Base-by-base conservation (phyloP, 1,140 invertebrate species). In the Scaptodrosophila lebanonensis region DNA sequence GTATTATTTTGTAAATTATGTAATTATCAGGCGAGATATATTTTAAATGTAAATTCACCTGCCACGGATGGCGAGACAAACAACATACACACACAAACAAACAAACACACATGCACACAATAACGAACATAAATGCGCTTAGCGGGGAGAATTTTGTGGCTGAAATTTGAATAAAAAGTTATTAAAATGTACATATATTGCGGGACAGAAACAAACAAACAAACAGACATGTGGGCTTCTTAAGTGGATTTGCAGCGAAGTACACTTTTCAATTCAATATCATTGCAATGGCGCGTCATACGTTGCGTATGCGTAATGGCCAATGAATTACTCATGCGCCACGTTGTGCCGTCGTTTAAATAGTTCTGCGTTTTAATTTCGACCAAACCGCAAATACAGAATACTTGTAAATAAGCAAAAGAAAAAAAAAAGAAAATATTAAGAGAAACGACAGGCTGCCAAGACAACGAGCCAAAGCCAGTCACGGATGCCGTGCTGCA, bases 301-400 rank as follows among this genome's bases (percentile, higher is more conserved):
- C 53, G 11, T 52, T 20, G 59, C 53, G 59, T 62, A 49, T 62
- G 45, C 60, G 44, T 58, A 63, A 58, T 63, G 58, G 30, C 9
- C 9, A 29, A 58, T 57, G 52, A 58, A 63, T 51, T 51, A 45
- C 60, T 53, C 54, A 63, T 63, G 58, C 60, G 60, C 60, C 39
- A 39, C 45, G 5, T 48, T 44, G 25, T 11, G 18, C 8, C 22
- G 22, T n/a, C n/a, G n/a, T n/a, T n/a, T n/a, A n/a, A n/a, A n/a
- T n/a, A n/a, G n/a, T n/a, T n/a, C n/a, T n/a, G n/a, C n/a, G n/a
- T n/a, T n/a, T n/a, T n/a, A n/a, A n/a, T n/a, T n/a, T n/a, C n/a
- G n/a, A n/a, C n/a, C n/a, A n/a, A n/a, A n/a, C n/a, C n/a, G n/a
- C n/a, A n/a, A n/a, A n/a, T n/a, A n/a, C 8, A 13, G 3, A 4